Base-by-base conservation (phyloP, 2,888 invertebrate species). In the Cataglyphis albicans region DNA sequence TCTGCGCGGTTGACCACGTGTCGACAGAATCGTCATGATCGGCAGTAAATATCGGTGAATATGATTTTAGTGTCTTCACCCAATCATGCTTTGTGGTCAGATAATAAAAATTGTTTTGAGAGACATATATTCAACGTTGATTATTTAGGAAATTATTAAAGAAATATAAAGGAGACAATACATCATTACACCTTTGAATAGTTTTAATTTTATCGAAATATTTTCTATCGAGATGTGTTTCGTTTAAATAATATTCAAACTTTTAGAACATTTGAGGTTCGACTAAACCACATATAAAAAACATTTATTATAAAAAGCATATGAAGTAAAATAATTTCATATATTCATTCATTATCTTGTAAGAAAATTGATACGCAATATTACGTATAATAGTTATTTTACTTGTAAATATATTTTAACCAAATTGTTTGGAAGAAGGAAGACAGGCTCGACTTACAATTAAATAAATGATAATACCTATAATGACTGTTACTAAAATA, bases 1-100 rank as follows among this genome's bases (percentile, higher is more conserved):
- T 75, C 52, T 35, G 35, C 63, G 21, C 61, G 61, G 48, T 75
- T 64, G 64, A 75, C 64, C 64, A 75, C 64, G 74, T 64, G 21
- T 48, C 44, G 15, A 29, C 5, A 32, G 21, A 75, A 75, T 64
- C 21, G 44, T 41, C 38, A 21, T 12, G 64, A 64, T 64, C 64
- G 35, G n/a, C 35, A 41, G 12, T 64, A 64, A 38, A 41, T 6
- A 38, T 75, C 35, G 35, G 7, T 48, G 32, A 64, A 35, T 21
- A 52, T 2, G 12, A 75, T 65, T 75, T 64, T 64, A 75, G 9
- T 35, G 18, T 12, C 5, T 21, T 25, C 15, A 52, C 5, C 35
- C 18, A 64, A 65, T 65, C 64, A 35, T 75, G 75, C 12, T 75
- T 57, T 65, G 75, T 25, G 52, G 52, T 75, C 25, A 4, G 15